Evolutionary conservation across 2,797 vertebrate genomes (phyloP).

Genomic region (Ctenopoma kingsleyae): DNA sequence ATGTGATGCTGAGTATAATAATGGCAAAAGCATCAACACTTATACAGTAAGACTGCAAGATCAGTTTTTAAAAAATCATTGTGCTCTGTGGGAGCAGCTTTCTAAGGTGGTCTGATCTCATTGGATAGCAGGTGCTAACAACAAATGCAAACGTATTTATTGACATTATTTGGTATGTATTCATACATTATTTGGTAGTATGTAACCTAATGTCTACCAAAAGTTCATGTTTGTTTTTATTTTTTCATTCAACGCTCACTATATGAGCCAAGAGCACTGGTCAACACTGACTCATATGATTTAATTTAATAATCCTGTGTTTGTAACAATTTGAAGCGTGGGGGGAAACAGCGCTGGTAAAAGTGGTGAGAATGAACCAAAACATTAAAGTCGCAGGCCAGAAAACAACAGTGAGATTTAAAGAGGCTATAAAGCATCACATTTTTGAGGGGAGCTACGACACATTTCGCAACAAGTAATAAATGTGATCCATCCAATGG

Average conservation of each 20-base stretch:
- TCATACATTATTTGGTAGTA: no score
- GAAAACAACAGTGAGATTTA: no score
- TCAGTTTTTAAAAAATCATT: constrained; percentile 27
- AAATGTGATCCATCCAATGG: background rate
- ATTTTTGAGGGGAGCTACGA: no score
- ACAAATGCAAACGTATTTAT: background rate
- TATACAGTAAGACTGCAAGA: constrained; percentile 46
- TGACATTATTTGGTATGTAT: background rate
- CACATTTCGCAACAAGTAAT: no score
- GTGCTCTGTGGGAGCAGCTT: background rate
- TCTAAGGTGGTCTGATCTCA: background rate
- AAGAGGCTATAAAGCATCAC: no score
- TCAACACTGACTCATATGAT: background rate
- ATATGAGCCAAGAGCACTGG: no score
- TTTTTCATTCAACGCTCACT: no score
- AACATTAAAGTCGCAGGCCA: no score
- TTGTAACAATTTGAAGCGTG: no score
- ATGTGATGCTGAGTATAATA: constrained; percentile 27
- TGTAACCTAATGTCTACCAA: background rate
- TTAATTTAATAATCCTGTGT: no score
- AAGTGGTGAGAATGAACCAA: no score
- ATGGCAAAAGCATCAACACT: constrained; percentile 28
- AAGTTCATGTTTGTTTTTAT: background rate
- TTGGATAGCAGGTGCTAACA: background rate
- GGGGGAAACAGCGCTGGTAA: no score